Percentiles rank a stretch among this genome's conserved stretches.
Conservation (phyloP, 2,113 vertebrate genomes). For the Sporophila hypoxantha region DNA sequence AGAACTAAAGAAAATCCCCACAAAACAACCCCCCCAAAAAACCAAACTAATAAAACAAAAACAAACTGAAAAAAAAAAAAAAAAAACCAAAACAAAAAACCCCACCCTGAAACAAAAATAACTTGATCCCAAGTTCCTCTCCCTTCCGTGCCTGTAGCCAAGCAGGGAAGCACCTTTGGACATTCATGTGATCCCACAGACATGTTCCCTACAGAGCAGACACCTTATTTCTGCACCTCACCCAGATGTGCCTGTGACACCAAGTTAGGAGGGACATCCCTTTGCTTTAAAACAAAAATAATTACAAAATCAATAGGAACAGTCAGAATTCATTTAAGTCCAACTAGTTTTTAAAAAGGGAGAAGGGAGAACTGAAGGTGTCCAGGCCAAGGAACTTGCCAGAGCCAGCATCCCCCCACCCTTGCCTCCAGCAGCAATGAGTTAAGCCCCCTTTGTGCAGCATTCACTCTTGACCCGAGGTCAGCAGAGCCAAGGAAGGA, state of each 20-base stretch:
- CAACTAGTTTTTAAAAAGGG: background rate
- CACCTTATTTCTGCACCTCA: background rate
- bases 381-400: background rate
- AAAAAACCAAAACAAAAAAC: background rate
- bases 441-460: background rate
- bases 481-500: background rate
- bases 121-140: constrained; percentile 41
- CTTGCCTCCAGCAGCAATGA: background rate
- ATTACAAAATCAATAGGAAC: background rate
- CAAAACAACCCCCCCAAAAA: background rate
- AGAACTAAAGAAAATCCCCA: background rate
- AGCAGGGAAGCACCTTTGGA: background rate
- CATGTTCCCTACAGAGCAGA: constrained; percentile 9
- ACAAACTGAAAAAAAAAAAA: background rate
- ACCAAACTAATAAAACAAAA: background rate
- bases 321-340: background rate
- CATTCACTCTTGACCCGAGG: background rate
- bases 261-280: background rate
- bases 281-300: constrained; percentile 28
- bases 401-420: background rate
- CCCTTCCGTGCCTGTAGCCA: background rate
- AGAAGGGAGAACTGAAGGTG: background rate
- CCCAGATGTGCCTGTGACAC: background rate
- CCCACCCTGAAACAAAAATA: background rate
- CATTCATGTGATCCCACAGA: constrained; percentile 3